A percentile compares a stretch with the other conserved stretches of the same genome.
Conservation (phyloP, 2,797 vertebrate genomes). For the Melanotaenia boesemani region DNA sequence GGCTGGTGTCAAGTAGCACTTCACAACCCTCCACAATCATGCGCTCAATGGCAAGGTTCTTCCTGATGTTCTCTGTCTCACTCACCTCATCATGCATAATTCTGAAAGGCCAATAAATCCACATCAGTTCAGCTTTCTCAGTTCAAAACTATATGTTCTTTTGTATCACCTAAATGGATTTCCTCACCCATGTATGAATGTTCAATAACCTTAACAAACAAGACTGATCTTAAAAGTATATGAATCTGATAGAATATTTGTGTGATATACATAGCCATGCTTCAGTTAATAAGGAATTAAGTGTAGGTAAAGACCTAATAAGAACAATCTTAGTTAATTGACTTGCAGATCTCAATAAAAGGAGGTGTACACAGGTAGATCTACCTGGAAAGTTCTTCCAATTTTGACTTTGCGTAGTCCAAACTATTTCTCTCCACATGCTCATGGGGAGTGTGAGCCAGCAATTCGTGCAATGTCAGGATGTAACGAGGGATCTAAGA, state of each 20-base stretch:
- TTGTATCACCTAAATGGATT: background rate
- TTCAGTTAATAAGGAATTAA: background rate
- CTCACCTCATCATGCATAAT: slow-evolving; percentile 99
- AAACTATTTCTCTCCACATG: slow-evolving; percentile 98
- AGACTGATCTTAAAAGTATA: background rate
- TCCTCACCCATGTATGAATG: background rate
- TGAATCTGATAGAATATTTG: background rate
- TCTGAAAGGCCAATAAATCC: slow-evolving; percentile 72
- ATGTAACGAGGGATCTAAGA: slow-evolving; percentile 96
- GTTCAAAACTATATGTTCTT: background rate
- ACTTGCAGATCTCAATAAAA: background rate
- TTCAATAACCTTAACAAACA: background rate
- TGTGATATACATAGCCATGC: background rate
- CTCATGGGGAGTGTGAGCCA: slow-evolving; percentile 97
- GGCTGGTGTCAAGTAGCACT: slow-evolving; percentile 97
- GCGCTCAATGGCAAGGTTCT: slow-evolving; percentile 96
- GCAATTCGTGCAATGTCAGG: slow-evolving; percentile 93
- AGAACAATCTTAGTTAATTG: background rate
- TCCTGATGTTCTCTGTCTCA: slow-evolving; percentile 97
- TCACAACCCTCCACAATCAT: slow-evolving; percentile 99
- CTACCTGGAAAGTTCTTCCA: slow-evolving; percentile 97
- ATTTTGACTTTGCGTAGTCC: slow-evolving; percentile 96
- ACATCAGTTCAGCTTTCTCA: background rate
- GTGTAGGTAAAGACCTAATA: background rate
- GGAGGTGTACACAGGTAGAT: background rate